Percentiles rank a stretch among this genome's conserved stretches.
These are phyloP conservation scores for Drosophila nigromelanica DNA, from an alignment of 1,140 invertebrate genomes.

Conservation along the genomic window DNA sequence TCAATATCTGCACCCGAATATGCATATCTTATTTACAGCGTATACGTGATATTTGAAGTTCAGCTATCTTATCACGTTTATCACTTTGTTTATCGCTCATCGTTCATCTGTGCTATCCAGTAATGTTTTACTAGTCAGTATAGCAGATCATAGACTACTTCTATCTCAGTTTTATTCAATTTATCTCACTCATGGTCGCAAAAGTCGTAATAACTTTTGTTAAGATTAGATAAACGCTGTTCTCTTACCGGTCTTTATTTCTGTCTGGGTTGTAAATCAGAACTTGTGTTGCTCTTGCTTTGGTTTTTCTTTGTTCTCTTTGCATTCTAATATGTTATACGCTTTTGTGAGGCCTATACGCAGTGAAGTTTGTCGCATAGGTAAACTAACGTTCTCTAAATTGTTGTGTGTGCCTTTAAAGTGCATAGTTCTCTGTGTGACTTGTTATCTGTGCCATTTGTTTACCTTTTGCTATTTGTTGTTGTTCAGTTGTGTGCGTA, in stretches of 20 bases:
- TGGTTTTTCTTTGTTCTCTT: constrained; percentile 32
- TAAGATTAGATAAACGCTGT: constrained; percentile 57
- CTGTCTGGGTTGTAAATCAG: constrained; percentile 11
- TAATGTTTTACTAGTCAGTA: constrained; percentile 6
- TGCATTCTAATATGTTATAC: constrained; percentile 19
- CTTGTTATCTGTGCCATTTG: constrained; percentile 64
- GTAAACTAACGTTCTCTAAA: constrained; percentile 48
- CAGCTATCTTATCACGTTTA: constrained; percentile 27
- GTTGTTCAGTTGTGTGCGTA: constrained; percentile 20
- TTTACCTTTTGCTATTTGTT: constrained; percentile 55
- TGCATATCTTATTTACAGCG: too few species aligned
- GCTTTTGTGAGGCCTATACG: not conserved
- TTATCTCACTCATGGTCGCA: constrained; percentile 44
- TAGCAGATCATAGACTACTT: constrained; percentile 47
- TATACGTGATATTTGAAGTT: constrained; percentile 58
- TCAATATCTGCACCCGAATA: constrained; percentile 58
- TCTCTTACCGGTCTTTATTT: not conserved
- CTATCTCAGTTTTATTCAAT: constrained; percentile 36
- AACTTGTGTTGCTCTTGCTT: constrained; percentile 25
- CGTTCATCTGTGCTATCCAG: constrained; percentile 7
- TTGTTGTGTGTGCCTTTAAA: constrained; percentile 6
- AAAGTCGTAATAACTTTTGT: constrained; percentile 27
- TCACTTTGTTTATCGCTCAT: constrained; percentile 15
- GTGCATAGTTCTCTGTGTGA: constrained; percentile 14
- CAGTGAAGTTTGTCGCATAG: not conserved